These are phyloP conservation scores for Hylyphantes graminicola DNA, from an alignment of 1,140 invertebrate species.

Conservation along the genomic window DNA sequence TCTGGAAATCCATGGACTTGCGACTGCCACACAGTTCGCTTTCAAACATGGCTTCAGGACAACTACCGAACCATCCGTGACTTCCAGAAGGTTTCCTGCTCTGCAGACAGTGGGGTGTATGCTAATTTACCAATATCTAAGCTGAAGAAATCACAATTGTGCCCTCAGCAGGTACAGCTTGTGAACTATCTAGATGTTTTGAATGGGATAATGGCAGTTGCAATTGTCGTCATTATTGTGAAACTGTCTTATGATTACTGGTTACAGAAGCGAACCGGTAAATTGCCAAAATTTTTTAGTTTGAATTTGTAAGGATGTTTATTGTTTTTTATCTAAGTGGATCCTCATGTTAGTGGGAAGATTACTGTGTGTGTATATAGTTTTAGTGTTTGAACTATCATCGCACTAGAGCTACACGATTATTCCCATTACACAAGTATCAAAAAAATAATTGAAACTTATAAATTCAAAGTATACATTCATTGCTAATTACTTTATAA, in stretches of 20 bases:
- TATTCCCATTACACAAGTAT: no score
- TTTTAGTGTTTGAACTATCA: no score
- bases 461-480: no score
- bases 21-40: constrained; percentile 62
- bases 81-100: constrained; percentile 59
- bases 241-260: constrained; percentile 62
- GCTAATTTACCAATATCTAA: constrained; percentile 47
- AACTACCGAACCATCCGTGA: constrained; percentile 57
- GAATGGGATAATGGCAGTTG: constrained; percentile 59
- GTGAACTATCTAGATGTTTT: constrained; percentile 60
- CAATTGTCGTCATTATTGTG: constrained; percentile 59
- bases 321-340: no score
- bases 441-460: no score
- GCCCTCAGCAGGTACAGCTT: constrained; percentile 50
- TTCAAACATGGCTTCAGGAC: constrained; percentile 62
- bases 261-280: constrained; percentile 62
- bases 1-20: constrained; percentile 62
- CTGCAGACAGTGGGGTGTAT: constrained; percentile 37
- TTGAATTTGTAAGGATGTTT: constrained; percentile 27
- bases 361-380: no score
- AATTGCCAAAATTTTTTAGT: constrained; percentile 62
- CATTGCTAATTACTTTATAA: no score
- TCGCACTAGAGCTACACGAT: no score
- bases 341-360: no score
- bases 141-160: constrained; percentile 61